phyloP scores from a whole-genome alignment of 2,797 vertebrate genomes.

The Serranus cabrilla region DNA sequence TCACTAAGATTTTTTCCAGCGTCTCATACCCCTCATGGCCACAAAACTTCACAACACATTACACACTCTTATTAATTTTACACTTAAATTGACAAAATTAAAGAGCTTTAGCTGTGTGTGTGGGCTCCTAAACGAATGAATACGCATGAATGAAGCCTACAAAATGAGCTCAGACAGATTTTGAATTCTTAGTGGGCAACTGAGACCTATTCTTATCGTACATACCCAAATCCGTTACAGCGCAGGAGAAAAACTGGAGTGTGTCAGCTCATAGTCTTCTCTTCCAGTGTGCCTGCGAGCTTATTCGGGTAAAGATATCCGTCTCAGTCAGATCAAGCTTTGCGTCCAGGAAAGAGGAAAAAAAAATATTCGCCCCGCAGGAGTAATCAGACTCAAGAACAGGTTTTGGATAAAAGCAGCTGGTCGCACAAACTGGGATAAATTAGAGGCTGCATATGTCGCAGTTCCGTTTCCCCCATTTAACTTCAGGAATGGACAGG shows the following conservation, averaged over 20 bases:
- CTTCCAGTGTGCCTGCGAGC: constrained; percentile 67
- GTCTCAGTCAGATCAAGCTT: constrained; percentile 57
- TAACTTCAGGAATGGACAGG: constrained; percentile 78
- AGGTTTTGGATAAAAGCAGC: constrained; percentile 64
- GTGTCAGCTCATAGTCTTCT: constrained; percentile 79
- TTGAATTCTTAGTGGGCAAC: constrained; percentile 56
- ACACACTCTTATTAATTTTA: constrained; percentile 62
- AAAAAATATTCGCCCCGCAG: constrained; percentile 43
- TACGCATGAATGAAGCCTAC: constrained; percentile 63
- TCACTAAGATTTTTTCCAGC: constrained; percentile 61
- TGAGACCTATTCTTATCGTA: constrained; percentile 66
- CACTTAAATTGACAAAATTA: constrained; percentile 63
- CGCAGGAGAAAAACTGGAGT: constrained; percentile 64
- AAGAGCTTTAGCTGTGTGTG: constrained; percentile 50
- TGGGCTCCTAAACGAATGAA: constrained; percentile 57
- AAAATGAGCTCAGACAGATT: constrained; percentile 65
- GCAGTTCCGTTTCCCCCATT: constrained; percentile 74
- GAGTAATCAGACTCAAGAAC: constrained; percentile 59
- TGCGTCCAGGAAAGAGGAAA: constrained; percentile 53
- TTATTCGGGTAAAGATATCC: constrained; percentile 75
- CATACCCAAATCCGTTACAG: constrained; percentile 79
- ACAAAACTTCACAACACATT: constrained; percentile 78
- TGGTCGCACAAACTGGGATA: constrained; percentile 61
- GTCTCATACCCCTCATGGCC: constrained; percentile 42
- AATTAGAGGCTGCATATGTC: constrained; percentile 71